Conservation (phyloP, 2,888 invertebrate genomes). For the Helobdella robusta region DNA sequence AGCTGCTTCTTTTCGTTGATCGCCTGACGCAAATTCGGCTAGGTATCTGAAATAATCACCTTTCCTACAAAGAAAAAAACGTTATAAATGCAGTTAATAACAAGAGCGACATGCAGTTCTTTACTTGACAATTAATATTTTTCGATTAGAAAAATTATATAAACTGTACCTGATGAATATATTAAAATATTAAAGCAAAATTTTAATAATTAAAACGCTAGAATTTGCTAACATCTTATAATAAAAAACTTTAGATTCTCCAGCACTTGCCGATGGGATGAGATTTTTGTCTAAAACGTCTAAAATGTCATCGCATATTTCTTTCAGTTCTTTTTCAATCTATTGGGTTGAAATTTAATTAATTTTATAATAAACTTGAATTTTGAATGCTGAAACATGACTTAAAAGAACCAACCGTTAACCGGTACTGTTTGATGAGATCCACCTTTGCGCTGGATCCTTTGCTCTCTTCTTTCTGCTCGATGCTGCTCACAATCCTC, state of each 20-base stretch:
- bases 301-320: conserved; percentile 91
- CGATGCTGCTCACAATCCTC: conserved; percentile 94
- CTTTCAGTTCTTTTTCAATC: conserved; percentile 89
- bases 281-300: conserved; percentile 86
- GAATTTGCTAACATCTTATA: conserved; percentile 99
- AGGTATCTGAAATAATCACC: conserved; percentile 23
- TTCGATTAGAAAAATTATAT: background rate
- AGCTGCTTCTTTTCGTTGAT: conserved; percentile 18
- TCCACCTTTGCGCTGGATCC: conserved; percentile 25
- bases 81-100: background rate
- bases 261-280: conserved; percentile 81
- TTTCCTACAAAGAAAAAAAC: conserved; percentile 1
- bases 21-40: conserved; percentile 21
- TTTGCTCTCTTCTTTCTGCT: conserved; percentile 80
- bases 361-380: background rate
- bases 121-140: background rate
- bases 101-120: no score
- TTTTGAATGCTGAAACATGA: background rate
- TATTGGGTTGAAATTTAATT: conserved; percentile 50
- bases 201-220: conserved; percentile 13
- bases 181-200: background rate
- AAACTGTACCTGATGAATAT: background rate
- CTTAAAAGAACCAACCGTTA: conserved; percentile 8
- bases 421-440: conserved; percentile 27
- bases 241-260: conserved; percentile 87